phyloP scores from a whole-genome alignment of 2,113 vertebrate species.

The Pteruthius melanotis region DNA sequence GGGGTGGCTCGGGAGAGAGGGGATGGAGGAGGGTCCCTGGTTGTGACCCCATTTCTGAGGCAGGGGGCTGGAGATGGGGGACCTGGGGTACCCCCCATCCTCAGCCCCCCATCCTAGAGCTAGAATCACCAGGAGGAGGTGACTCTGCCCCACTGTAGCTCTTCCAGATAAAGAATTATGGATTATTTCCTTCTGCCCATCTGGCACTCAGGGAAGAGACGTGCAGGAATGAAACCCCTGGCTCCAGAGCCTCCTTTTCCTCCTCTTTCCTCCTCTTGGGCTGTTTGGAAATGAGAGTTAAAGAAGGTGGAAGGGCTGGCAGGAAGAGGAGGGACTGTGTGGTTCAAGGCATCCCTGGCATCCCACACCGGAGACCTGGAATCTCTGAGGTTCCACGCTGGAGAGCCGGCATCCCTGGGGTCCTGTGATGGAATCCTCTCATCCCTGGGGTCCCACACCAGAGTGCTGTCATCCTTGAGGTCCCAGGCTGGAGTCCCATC shows the following conservation, averaged over 20 bases:
- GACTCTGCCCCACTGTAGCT: neutral
- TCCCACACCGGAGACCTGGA: neutral
- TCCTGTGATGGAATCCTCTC: neutral
- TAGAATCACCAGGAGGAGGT: neutral
- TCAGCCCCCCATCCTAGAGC: neutral
- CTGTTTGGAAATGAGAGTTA: conserved; percentile 39
- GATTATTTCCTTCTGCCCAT: conserved; percentile 72
- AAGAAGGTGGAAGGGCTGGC: neutral
- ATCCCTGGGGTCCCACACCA: neutral
- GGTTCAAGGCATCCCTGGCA: too few relatives aligned
- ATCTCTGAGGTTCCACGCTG: neutral
- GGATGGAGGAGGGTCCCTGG: rapidly evolving
- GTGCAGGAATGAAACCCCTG: conserved; percentile 53
- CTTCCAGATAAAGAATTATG: conserved; percentile 69
- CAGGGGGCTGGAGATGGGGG: neutral
- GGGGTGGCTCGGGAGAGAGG: neutral
- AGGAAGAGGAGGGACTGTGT: neutral
- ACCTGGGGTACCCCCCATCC: too few relatives aligned
- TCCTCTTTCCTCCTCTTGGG: conserved; percentile 37
- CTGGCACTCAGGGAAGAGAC: conserved; percentile 64
- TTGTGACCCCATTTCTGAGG: neutral
- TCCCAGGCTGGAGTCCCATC: neutral
- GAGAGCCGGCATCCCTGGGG: too few relatives aligned
- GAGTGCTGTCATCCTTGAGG: neutral
- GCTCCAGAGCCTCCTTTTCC: conserved; percentile 29